These are phyloP conservation scores for Erythrolamprus reginae DNA, from an alignment of 2,113 vertebrate genomes.

Conservation along the genomic window DNA sequence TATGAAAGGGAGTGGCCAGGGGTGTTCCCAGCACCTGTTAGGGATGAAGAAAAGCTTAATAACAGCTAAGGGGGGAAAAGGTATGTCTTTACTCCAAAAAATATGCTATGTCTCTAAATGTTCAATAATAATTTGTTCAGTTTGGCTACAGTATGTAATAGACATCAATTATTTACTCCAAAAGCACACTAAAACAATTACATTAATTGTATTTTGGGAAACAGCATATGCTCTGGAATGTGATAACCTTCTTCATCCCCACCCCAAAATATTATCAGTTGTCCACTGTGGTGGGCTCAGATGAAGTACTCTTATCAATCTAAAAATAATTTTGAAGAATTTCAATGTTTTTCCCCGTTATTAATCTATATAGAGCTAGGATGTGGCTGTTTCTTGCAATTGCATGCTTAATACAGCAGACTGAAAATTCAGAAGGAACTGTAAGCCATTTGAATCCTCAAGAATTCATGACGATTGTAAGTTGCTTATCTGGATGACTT, in stretches of 20 bases:
- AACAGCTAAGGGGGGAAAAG: too few relatives aligned
- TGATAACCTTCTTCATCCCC: background rate
- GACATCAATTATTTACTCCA: background rate
- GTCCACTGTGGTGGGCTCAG: background rate
- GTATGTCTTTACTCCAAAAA: background rate
- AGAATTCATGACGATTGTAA: background rate
- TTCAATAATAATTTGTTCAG: background rate
- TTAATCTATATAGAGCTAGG: background rate
- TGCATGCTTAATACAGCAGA: background rate
- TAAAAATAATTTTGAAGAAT: background rate
- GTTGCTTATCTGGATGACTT: background rate
- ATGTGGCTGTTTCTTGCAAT: background rate
- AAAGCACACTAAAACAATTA: background rate
- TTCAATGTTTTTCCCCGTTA: background rate
- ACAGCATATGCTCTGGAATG: background rate
- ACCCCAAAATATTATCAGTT: background rate
- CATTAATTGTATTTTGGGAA: background rate
- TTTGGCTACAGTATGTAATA: background rate
- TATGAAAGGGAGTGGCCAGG: too few relatives aligned
- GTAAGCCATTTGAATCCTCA: background rate
- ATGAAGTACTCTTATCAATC: background rate
- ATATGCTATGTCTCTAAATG: background rate
- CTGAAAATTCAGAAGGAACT: background rate
- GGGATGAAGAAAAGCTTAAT: too few relatives aligned
- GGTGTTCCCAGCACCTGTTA: too few relatives aligned